These are phyloP conservation scores for Channa argus DNA, from an alignment of 2,113 vertebrate species.

Conservation along the genomic window DNA sequence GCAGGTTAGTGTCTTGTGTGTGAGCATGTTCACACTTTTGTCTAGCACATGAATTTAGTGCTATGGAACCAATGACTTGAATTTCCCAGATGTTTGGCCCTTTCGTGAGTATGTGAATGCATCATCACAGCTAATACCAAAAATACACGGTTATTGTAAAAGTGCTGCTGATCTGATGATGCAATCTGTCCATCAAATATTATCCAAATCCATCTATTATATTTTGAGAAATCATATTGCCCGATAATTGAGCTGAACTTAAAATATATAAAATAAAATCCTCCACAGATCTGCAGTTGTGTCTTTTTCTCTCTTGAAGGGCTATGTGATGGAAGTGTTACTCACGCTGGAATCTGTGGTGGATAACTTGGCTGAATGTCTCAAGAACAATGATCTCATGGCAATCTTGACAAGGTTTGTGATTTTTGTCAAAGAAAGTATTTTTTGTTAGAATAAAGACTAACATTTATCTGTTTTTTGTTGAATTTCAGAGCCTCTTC, in stretches of 20 bases:
- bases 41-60: no score
- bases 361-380: conserved; percentile 94
- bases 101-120: no score
- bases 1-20: conserved; percentile 77
- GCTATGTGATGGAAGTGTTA: conserved; percentile 96
- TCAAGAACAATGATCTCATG: conserved; percentile 93
- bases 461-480: not conserved
- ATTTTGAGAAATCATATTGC: no score
- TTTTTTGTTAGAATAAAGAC: not conserved
- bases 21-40: conserved; percentile 24
- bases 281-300: no score
- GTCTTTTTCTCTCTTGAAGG: conserved; percentile 75
- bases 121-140: no score
- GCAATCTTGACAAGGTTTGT: conserved; percentile 89
- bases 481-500: conserved; percentile 86
- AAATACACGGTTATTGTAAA: no score
- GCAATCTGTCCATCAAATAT: no score
- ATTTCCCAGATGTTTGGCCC: no score
- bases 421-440: not conserved
- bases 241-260: no score
- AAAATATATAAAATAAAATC: not conserved
- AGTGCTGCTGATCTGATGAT: no score
- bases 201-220: no score
- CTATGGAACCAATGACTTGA: no score
- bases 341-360: conserved; percentile 95